phyloP scores from a whole-genome alignment of 2,888 invertebrate species.

The Orthosia cruda region DNA sequence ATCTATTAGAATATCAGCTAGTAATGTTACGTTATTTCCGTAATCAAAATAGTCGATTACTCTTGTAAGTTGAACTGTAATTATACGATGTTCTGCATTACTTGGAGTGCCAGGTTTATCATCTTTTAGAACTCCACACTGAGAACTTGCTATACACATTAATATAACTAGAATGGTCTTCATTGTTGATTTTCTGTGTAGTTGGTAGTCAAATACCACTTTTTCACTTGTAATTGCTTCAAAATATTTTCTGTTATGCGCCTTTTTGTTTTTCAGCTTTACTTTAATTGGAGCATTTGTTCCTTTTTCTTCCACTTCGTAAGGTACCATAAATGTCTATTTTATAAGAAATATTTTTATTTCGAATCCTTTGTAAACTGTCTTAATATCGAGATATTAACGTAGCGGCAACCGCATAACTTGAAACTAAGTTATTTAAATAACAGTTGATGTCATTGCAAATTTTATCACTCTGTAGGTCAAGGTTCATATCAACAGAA shows the following conservation, averaged over 20 bases:
- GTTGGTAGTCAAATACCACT: not conserved
- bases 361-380: not conserved
- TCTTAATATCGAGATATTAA: not conserved
- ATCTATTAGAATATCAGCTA: not conserved
- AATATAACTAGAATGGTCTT: slow-evolving; percentile 25
- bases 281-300: not conserved
- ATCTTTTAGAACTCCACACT: slow-evolving; percentile 27
- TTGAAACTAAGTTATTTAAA: not conserved
- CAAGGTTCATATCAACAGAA: slow-evolving; percentile 20
- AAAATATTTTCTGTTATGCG: too few relatives aligned
- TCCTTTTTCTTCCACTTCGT: not conserved
- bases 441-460: not conserved
- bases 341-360: not conserved
- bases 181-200: slow-evolving; percentile 1
- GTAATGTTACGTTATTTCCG: not conserved
- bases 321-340: not conserved
- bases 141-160: slow-evolving; percentile 19
- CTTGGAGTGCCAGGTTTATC: not conserved
- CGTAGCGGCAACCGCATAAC: not conserved
- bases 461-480: slow-evolving; percentile 27
- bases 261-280: not conserved
- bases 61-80: not conserved
- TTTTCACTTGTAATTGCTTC: not conserved
- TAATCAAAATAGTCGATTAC: not conserved
- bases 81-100: too few relatives aligned